Percentiles rank a stretch among this genome's conserved stretches.
Evolutionary conservation across 2,113 vertebrate genomes (phyloP).

Genomic region (Mesoclemmys tuberculata): DNA sequence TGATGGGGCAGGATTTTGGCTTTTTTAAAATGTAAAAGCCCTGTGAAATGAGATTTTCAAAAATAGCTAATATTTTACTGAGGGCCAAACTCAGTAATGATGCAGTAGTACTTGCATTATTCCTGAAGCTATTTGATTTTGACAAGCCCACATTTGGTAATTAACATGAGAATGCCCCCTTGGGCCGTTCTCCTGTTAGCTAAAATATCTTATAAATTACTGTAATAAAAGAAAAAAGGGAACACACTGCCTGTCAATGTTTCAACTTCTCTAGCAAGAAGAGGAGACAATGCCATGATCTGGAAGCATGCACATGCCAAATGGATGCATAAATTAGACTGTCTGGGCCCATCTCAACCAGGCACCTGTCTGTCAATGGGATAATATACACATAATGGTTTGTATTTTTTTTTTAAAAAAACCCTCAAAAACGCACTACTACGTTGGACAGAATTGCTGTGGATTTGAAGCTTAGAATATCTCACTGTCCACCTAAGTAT

Average conservation of each 20-base stretch:
- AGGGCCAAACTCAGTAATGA: constrained; percentile 83
- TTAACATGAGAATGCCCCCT: constrained; percentile 87
- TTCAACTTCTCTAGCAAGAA: constrained; percentile 81
- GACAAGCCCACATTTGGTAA: constrained; percentile 88
- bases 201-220: constrained; percentile 89
- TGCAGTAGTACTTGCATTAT: constrained; percentile 81
- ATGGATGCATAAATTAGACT: constrained; percentile 64
- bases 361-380: constrained; percentile 41
- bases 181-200: constrained; percentile 84
- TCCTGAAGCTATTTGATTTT: constrained; percentile 87
- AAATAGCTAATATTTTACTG: constrained; percentile 81
- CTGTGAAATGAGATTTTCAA: constrained; percentile 71
- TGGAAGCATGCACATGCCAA: constrained; percentile 74
- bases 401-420: neutral
- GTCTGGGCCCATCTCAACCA: constrained; percentile 55
- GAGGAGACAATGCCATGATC: constrained; percentile 79
- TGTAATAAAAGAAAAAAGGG: constrained; percentile 84
- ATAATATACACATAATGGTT: neutral
- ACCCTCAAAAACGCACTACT: neutral
- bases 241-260: constrained; percentile 84
- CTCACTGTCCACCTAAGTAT: neutral
- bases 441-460: neutral
- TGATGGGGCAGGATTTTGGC: constrained; percentile 45
- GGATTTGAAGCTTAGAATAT: neutral
- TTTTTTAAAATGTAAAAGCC: constrained; percentile 71